A percentile compares a stretch with the other conserved stretches of the same genome.
Conservation (phyloP, 2,888 invertebrate species). For the Habrosyne pyritoides region DNA sequence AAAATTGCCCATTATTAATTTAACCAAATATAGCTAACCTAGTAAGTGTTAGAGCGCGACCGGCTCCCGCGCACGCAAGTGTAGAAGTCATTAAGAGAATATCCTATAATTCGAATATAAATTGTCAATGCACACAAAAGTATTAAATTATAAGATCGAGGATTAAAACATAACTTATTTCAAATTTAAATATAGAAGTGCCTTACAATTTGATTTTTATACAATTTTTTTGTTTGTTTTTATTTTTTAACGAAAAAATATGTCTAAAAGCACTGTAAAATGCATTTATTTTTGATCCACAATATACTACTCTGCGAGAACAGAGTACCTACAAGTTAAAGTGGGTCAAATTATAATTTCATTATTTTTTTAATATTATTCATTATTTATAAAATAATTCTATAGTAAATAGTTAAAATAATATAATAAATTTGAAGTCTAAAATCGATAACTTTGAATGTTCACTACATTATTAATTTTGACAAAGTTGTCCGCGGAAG, state of each 20-base stretch:
- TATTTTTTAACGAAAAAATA: conserved; percentile 43
- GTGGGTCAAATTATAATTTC: conserved; percentile 51
- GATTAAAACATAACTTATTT: conserved; percentile 61
- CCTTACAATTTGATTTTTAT: conserved; percentile 81
- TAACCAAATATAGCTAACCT: conserved; percentile 42
- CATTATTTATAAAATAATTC: conserved; percentile 8
- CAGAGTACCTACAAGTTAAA: conserved; percentile 44
- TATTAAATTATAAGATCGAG: conserved; percentile 60
- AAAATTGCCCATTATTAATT: conserved; percentile 48
- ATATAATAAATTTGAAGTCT: conserved; percentile 6
- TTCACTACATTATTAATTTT: conserved; percentile 16
- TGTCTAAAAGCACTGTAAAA: conserved; percentile 64
- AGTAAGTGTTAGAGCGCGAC: conserved; percentile 38
- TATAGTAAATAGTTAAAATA: conserved; percentile 6
- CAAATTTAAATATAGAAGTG: conserved; percentile 79
- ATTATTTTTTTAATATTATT: conserved; percentile 45
- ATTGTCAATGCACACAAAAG: conserved; percentile 49
- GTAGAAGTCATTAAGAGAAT: conserved; percentile 47
- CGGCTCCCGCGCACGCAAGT: conserved; percentile 13
- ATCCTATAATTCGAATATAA: conserved; percentile 51
- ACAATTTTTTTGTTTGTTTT: conserved; percentile 59
- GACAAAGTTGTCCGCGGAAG: conserved; percentile 17
- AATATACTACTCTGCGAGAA: conserved; percentile 47
- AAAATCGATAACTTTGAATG: conserved; percentile 5
- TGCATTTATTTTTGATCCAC: conserved; percentile 74